Conservation (phyloP, 2,113 vertebrate genomes). For the Sphaerodactylus townsendi region DNA sequence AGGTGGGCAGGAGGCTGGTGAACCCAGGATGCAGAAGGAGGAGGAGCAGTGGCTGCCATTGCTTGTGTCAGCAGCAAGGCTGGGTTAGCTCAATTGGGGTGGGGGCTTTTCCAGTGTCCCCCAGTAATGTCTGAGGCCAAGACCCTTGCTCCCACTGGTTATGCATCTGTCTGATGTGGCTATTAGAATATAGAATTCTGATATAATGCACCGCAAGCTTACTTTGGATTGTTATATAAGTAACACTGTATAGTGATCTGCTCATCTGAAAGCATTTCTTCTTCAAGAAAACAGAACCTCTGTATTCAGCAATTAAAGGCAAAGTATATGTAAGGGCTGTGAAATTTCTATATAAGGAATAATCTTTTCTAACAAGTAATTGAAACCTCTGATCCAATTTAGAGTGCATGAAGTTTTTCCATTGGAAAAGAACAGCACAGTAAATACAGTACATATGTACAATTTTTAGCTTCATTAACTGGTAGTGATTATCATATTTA, state of each 20-base stretch:
- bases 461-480: slow-evolving; percentile 53
- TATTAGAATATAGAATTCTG: no score
- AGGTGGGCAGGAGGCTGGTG: no score
- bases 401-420: slow-evolving; percentile 49
- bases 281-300: slow-evolving; percentile 6
- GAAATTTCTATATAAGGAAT: slow-evolving; percentile 61
- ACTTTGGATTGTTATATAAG: background rate
- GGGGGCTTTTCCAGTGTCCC: no score
- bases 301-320: slow-evolving; percentile 33
- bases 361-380: slow-evolving; percentile 20
- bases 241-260: background rate
- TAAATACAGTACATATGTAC: slow-evolving; percentile 41
- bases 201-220: no score
- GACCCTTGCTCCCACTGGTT: no score
- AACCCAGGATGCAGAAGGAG: no score
- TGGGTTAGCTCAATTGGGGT: no score
- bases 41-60: no score
- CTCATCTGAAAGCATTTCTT: background rate
- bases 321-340: background rate
- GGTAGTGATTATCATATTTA: slow-evolving; percentile 62
- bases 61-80: no score
- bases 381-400: slow-evolving; percentile 47
- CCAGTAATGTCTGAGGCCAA: no score
- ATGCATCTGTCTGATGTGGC: no score
- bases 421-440: slow-evolving; percentile 50